Evolutionary conservation across 2,113 vertebrate genomes (phyloP).

Genomic region (Chitala chitala): DNA sequence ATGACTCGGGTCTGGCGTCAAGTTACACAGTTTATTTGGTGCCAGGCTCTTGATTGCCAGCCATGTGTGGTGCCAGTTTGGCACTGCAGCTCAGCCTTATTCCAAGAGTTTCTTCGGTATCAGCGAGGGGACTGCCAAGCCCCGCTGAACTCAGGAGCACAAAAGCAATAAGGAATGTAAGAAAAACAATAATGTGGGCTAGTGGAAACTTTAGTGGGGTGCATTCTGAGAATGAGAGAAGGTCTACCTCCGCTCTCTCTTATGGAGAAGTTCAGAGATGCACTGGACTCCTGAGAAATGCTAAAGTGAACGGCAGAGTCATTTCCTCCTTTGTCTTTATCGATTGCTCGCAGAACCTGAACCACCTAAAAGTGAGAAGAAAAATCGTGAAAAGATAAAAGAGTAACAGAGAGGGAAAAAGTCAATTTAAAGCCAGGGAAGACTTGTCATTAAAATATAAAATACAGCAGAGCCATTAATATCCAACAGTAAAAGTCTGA

Average conservation of each 20-base stretch:
- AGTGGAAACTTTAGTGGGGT: neutral
- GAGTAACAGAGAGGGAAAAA: neutral
- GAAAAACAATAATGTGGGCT: conserved; percentile 1
- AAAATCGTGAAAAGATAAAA: neutral
- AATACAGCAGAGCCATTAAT: neutral
- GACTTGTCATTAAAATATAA: neutral
- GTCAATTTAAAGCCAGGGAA: neutral
- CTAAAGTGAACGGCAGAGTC: conserved; percentile 68
- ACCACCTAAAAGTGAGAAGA: conserved; percentile 61
- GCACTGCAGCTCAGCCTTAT: neutral
- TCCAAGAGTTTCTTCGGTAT: neutral
- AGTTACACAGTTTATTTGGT: neutral
- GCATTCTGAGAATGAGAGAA: neutral
- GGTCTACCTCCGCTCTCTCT: conserved; percentile 65
- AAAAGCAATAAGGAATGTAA: neutral
- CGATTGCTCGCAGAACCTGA: conserved; percentile 69
- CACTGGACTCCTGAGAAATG: conserved; percentile 57
- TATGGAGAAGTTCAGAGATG: conserved; percentile 72
- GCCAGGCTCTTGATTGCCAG: neutral
- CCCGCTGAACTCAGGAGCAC: too few relatives aligned
- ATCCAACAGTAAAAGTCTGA: neutral
- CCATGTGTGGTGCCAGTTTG: neutral
- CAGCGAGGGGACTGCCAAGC: too few relatives aligned
- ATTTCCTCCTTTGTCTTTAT: conserved; percentile 66
- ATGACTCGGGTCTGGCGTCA: neutral